phyloP scores from a whole-genome alignment of 2,888 invertebrate species.

The Rhamnusium bicolor region DNA sequence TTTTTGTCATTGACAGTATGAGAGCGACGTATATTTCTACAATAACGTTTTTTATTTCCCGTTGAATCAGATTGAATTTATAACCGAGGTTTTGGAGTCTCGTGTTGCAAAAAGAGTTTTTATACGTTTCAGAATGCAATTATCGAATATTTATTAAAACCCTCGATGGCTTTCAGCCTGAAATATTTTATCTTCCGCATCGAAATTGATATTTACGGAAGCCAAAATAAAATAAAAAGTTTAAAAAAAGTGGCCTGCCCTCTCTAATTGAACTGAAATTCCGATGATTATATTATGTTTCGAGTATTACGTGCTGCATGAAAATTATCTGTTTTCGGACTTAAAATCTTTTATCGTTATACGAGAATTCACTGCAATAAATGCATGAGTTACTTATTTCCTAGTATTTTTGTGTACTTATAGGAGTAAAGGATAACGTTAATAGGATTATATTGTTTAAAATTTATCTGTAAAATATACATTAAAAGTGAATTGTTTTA shows the following conservation, averaged over 20 bases:
- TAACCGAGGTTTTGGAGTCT: neutral
- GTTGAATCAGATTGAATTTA: slow-evolving; percentile 16
- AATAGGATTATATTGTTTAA: neutral
- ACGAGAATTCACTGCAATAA: too few species aligned
- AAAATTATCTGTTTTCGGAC: neutral
- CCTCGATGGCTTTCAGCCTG: neutral
- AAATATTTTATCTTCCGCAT: slow-evolving; percentile 17
- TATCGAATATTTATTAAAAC: slow-evolving; percentile 30
- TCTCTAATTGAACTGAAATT: slow-evolving; percentile 18
- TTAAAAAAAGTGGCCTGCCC: slow-evolving; percentile 12
- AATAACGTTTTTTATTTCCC: neutral
- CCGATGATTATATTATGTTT: neutral
- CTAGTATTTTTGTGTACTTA: neutral
- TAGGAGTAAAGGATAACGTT: neutral
- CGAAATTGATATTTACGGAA: slow-evolving; percentile 13
- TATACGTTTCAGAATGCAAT: slow-evolving; percentile 17
- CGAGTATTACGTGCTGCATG: neutral
- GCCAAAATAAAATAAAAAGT: neutral
- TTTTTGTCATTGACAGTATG: neutral
- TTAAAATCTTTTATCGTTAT: neutral
- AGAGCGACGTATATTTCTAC: neutral
- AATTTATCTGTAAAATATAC: neutral
- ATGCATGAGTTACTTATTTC: too few species aligned
- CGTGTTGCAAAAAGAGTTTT: neutral
- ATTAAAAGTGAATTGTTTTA: too few species aligned